Evolutionary conservation across 2,113 vertebrate genomes (phyloP).

Genomic region (Coptodon bakossiorum): DNA sequence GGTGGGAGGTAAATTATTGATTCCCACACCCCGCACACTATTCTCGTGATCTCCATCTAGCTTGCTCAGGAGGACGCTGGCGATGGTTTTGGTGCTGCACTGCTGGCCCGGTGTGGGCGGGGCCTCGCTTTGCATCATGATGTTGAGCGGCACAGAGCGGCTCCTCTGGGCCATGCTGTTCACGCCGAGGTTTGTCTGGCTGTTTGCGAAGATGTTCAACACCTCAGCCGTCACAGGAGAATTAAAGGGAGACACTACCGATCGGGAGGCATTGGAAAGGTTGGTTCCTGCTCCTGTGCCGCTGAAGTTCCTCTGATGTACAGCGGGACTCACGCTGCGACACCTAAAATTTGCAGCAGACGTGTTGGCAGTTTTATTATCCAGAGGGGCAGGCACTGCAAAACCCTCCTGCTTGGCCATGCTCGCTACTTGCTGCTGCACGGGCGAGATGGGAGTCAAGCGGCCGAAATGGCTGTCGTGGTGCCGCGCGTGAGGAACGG

Average conservation of each 20-base stretch:
- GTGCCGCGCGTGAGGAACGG: conserved; percentile 85
- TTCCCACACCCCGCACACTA: conserved; percentile 82
- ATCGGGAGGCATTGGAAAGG: conserved; percentile 75
- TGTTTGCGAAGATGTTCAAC: conserved; percentile 81
- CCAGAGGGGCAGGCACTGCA: conserved; percentile 92
- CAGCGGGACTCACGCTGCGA: conserved; percentile 94
- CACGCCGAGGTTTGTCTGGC: conserved; percentile 76
- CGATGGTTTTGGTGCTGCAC: conserved; percentile 83
- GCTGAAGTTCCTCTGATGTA: conserved; percentile 88
- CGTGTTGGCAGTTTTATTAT: conserved; percentile 78
- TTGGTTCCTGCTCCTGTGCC: conserved; percentile 70
- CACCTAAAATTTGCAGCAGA: conserved; percentile 81
- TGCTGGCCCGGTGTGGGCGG: conserved; percentile 77
- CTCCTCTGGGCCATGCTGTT: conserved; percentile 92
- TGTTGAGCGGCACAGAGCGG: conserved; percentile 91
- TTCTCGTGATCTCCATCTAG: conserved; percentile 87
- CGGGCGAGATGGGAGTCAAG: conserved; percentile 90
- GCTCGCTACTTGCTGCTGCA: conserved; percentile 83
- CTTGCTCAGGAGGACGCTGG: conserved; percentile 88
- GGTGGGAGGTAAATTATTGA: conserved; percentile 88
- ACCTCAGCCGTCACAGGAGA: conserved; percentile 83
- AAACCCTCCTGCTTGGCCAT: conserved; percentile 88
- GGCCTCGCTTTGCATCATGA: conserved; percentile 97
- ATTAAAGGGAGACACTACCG: conserved; percentile 83
- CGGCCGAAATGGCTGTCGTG: conserved; percentile 86